phyloP scores from a whole-genome alignment of 1,140 invertebrate genomes.

The Cydia amplana region DNA sequence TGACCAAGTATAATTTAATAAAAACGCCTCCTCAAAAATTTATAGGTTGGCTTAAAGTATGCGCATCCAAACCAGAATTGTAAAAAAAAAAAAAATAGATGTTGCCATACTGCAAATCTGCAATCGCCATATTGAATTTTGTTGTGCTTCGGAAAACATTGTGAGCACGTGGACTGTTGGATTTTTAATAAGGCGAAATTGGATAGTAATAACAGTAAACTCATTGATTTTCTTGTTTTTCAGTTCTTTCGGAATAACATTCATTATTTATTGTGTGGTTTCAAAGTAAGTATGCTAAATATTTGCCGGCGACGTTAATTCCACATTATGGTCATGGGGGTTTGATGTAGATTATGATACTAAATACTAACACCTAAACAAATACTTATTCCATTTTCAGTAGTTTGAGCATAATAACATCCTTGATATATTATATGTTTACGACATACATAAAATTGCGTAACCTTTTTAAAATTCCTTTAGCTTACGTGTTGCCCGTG shows the following conservation, averaged over 20 bases:
- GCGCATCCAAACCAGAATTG: no score
- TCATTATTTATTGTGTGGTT: conserved; percentile 50
- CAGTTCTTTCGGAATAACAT: conserved; percentile 50
- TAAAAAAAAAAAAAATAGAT: conserved; percentile 40
- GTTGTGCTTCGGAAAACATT: conserved; percentile 79
- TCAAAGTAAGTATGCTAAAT: conserved; percentile 60
- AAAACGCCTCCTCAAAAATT: no score
- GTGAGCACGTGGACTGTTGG: conserved; percentile 79
- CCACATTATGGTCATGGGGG: conserved; percentile 59
- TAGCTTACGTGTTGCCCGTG: conserved; percentile 77
- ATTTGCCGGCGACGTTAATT: conserved; percentile 58
- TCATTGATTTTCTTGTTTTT: conserved; percentile 50
- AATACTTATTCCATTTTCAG: conserved; percentile 38
- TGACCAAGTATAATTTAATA: no score
- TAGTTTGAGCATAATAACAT: not conserved
- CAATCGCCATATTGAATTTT: conserved; percentile 78
- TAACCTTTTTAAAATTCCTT: conserved; percentile 74
- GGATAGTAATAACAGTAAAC: conserved; percentile 62
- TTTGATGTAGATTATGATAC: conserved; percentile 44
- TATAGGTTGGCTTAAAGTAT: no score
- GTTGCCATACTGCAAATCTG: conserved; percentile 61
- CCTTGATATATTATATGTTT: conserved; percentile 39
- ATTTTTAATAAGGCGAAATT: conserved; percentile 69
- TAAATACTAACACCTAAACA: conserved; percentile 39
- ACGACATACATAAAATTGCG: conserved; percentile 69